These are phyloP conservation scores for Aphaenogaster ashmeadi DNA, from an alignment of 1,140 invertebrate genomes.

Conservation along the genomic window DNA sequence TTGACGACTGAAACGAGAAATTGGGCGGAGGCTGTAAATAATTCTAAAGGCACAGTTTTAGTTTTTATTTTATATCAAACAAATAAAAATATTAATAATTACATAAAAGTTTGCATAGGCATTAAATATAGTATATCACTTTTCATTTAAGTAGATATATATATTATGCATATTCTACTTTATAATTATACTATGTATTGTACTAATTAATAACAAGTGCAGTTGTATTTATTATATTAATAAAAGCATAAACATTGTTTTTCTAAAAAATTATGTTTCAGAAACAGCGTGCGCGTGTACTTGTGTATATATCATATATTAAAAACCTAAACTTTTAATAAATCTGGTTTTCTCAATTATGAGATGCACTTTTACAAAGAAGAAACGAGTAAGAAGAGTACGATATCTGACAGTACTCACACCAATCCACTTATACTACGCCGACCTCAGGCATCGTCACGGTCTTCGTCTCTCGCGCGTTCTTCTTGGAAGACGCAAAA, in stretches of 20 bases:
- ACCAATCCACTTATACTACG: not conserved
- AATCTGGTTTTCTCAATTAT: slow-evolving; percentile 20
- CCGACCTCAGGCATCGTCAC: slow-evolving; percentile 19
- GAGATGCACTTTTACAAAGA: slow-evolving; percentile 27
- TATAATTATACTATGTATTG: not conserved
- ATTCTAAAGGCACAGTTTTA: too few relatives aligned
- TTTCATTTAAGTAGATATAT: slow-evolving; percentile 3
- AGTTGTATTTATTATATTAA: not conserved
- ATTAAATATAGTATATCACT: not conserved
- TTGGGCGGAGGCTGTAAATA: not conserved
- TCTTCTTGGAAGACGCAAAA: slow-evolving; percentile 28
- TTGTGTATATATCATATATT: not conserved
- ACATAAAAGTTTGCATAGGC: not conserved
- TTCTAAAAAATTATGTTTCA: not conserved
- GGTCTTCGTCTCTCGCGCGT: not conserved
- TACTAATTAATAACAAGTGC: slow-evolving; percentile 7
- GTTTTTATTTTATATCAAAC: not conserved
- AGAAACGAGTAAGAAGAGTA: not conserved
- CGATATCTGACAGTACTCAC: not conserved
- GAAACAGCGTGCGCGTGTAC: not conserved
- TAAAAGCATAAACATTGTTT: slow-evolving; percentile 7
- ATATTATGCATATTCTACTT: not conserved
- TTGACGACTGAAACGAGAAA: not conserved
- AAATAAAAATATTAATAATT: not conserved
- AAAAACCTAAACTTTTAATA: not conserved